Evolutionary conservation across 1,140 invertebrate species (phyloP).

Genomic region (Drosophila sp.): DNA sequence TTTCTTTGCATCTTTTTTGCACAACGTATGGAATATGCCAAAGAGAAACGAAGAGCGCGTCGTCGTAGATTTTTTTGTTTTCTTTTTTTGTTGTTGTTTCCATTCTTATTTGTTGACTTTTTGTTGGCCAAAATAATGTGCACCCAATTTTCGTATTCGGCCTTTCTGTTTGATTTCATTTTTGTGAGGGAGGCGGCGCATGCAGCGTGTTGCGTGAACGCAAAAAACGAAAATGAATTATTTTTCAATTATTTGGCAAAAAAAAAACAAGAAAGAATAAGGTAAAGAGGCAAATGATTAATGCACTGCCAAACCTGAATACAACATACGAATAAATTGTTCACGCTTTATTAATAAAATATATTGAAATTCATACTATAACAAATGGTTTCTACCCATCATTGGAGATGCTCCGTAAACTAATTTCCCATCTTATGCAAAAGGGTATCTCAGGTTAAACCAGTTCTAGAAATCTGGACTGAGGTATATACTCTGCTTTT

Average conservation of each 20-base stretch:
- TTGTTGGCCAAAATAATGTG: conserved; percentile 67
- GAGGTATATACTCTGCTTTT: too few species aligned
- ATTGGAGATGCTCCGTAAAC: not conserved
- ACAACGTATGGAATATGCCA: not conserved
- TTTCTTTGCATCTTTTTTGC: conserved; percentile 47
- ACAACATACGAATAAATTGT: conserved; percentile 1
- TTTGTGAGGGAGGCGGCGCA: conserved; percentile 16
- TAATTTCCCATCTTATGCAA: not conserved
- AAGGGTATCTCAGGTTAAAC: not conserved
- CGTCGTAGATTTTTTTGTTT: conserved; percentile 21
- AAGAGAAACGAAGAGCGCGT: not conserved
- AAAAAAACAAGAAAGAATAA: conserved; percentile 21
- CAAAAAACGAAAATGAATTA: conserved; percentile 36
- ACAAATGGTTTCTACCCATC: not conserved
- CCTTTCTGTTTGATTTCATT: conserved; percentile 35
- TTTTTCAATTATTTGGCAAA: conserved; percentile 48
- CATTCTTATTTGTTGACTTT: conserved; percentile 38
- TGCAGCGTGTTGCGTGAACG: too few species aligned
- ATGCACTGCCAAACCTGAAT: conserved; percentile 3
- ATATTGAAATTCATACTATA: conserved; percentile 1
- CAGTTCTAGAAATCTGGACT: too few species aligned
- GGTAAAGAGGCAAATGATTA: conserved; percentile 15
- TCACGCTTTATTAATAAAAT: conserved; percentile 21
- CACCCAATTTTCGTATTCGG: conserved; percentile 46
- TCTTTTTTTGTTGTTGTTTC: not conserved